A percentile compares a stretch with the other conserved stretches of the same genome.
phyloP scores from a whole-genome alignment of 1,140 invertebrate species.

The Delia radicum region DNA sequence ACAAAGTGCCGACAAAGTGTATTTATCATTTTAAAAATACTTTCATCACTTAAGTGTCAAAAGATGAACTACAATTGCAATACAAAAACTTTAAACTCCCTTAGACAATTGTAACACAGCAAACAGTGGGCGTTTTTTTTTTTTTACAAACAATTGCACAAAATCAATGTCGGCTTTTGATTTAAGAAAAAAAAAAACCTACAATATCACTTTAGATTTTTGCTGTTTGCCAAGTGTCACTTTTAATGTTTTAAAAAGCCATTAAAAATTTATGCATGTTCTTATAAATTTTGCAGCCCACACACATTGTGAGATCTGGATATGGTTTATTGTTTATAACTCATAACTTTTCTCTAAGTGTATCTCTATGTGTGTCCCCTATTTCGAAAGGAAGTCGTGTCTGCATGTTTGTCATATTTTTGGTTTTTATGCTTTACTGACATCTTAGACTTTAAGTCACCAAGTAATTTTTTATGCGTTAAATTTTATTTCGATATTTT shows the following conservation, averaged over 20 bases:
- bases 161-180: not conserved
- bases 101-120: not conserved
- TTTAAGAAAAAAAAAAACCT: not conserved
- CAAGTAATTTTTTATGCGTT: no score
- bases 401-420: not conserved
- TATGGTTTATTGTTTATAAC: no score
- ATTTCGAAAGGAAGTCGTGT: not conserved
- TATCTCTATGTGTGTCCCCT: not conserved
- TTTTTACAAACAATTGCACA: not conserved
- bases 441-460: not conserved
- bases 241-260: not conserved
- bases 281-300: not conserved
- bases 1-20: not conserved
- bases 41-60: conserved; percentile 1
- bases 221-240: not conserved
- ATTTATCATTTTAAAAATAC: not conserved
- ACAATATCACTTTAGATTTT: no score
- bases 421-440: not conserved
- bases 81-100: not conserved
- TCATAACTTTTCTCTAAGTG: not conserved
- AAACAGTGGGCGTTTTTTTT: not conserved
- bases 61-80: not conserved
- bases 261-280: not conserved
- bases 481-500: no score
- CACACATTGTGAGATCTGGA: not conserved